Percentiles rank a stretch among this genome's conserved stretches.
Evolutionary conservation across 2,113 vertebrate genomes (phyloP).

Genomic region (Psittacus erithacus): DNA sequence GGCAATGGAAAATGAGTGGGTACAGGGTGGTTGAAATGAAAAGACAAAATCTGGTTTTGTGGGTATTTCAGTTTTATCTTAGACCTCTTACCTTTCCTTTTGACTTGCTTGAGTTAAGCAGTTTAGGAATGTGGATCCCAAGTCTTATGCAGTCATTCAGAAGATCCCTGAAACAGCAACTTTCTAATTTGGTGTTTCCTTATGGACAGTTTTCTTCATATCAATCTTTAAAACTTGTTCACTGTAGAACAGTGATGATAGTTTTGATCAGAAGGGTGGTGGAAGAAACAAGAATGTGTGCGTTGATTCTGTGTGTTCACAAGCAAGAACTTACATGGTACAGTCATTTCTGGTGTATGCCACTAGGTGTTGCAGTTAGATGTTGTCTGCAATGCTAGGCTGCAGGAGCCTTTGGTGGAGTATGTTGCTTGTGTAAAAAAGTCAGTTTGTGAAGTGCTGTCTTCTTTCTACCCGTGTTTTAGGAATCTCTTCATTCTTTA

Average conservation of each 20-base stretch:
- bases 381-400: neutral
- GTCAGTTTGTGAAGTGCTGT: neutral
- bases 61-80: neutral
- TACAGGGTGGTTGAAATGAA: neutral
- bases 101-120: neutral
- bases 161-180: neutral
- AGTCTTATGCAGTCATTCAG: neutral
- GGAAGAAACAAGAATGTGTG: accelerated
- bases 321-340: neutral
- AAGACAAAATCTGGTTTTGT: neutral
- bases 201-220: neutral
- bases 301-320: neutral
- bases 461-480: neutral
- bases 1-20: neutral
- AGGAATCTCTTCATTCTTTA: constrained; percentile 91
- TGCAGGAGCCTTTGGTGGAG: neutral
- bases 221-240: neutral
- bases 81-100: neutral
- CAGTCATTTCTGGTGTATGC: neutral
- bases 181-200: neutral
- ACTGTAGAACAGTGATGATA: neutral
- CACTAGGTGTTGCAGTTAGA: constrained; percentile 45
- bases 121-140: neutral
- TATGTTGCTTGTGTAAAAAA: neutral
- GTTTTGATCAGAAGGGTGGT: neutral